phyloP scores from a whole-genome alignment of 2,797 vertebrate species.

The Acrossocheilus fasciatus region DNA sequence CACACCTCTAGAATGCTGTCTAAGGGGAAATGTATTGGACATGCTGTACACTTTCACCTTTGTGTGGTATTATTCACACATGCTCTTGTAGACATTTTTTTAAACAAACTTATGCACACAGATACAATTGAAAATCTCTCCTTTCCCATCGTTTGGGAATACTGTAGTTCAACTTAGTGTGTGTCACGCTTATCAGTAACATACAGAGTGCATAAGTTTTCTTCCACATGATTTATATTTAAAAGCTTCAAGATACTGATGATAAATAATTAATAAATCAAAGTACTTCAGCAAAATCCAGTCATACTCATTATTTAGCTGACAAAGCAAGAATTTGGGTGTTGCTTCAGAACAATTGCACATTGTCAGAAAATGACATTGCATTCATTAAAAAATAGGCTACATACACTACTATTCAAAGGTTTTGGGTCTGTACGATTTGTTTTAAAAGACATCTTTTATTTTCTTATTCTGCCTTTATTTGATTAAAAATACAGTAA shows the following conservation, averaged over 20 bases:
- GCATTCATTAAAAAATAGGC: not conserved
- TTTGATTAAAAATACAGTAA: too few relatives aligned
- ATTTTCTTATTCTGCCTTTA: not conserved
- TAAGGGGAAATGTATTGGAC: slow-evolving; percentile 64
- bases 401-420: not conserved
- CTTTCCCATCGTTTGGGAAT: not conserved
- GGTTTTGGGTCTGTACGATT: too few relatives aligned
- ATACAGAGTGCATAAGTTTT: not conserved
- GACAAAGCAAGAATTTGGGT: not conserved
- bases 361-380: not conserved
- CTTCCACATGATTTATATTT: not conserved
- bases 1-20: slow-evolving; percentile 65
- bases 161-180: not conserved
- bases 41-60: slow-evolving; percentile 8
- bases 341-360: not conserved
- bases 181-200: not conserved
- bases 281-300: not conserved
- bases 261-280: not conserved
- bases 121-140: not conserved
- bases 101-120: not conserved
- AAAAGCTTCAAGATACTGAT: not conserved
- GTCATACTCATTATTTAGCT: not conserved
- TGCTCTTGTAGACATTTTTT: slow-evolving; percentile 16
- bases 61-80: slow-evolving; percentile 1
- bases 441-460: not conserved